phyloP scores from a whole-genome alignment of 2,888 invertebrate species.

The Euphydryas editha region DNA sequence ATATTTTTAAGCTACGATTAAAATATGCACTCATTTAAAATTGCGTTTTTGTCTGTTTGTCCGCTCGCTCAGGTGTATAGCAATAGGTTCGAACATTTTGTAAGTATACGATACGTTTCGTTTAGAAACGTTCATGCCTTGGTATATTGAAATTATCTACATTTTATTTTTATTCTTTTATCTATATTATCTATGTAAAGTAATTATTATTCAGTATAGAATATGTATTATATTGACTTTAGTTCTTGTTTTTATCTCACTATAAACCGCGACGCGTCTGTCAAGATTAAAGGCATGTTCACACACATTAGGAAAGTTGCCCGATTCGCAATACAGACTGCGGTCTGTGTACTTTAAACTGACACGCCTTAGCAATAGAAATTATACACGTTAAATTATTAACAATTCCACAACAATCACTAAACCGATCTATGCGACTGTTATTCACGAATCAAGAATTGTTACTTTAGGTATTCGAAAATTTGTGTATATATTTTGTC shows the following conservation, averaged over 20 bases:
- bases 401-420: no score
- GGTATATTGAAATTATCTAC: conserved; percentile 38
- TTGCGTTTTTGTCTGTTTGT: conserved; percentile 70
- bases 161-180: conserved; percentile 36
- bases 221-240: conserved; percentile 26
- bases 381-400: no score
- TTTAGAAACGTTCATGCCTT: conserved; percentile 50
- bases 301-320: neutral
- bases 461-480: neutral
- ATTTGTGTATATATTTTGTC: neutral
- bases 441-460: neutral
- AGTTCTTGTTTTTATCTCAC: conserved; percentile 7
- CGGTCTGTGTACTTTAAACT: no score
- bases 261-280: conserved; percentile 13
- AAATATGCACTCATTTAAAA: conserved; percentile 57
- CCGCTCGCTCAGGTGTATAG: conserved; percentile 75
- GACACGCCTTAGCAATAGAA: no score
- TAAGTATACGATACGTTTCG: conserved; percentile 66
- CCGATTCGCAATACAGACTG: neutral
- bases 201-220: conserved; percentile 28
- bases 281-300: conserved; percentile 8
- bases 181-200: conserved; percentile 35
- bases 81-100: conserved; percentile 67
- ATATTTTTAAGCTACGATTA: conserved; percentile 43
- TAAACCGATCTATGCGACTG: no score